Conservation (phyloP, 2,888 invertebrate species). For the Seladonia tumulorum region DNA sequence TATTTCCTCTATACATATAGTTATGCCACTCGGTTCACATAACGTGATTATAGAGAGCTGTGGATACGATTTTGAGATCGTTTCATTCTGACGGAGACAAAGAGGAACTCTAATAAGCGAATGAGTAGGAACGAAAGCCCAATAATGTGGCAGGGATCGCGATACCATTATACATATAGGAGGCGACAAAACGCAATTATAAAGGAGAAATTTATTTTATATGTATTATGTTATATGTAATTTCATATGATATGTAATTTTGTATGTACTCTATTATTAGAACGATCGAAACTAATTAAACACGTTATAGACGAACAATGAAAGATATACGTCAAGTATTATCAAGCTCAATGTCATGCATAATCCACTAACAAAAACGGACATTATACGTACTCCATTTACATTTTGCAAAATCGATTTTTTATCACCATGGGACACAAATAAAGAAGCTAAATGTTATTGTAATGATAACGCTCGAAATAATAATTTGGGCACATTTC, state of each 20-base stretch:
- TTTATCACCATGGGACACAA: too few relatives aligned
- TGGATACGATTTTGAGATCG: conserved; percentile 1
- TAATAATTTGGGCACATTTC: neutral
- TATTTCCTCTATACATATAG: neutral
- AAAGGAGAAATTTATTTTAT: neutral
- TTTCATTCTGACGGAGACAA: conserved; percentile 6
- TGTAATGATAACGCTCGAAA: too few relatives aligned
- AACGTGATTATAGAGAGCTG: conserved; percentile 4
- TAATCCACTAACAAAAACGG: too few relatives aligned
- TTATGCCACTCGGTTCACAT: neutral
- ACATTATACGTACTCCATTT: too few relatives aligned
- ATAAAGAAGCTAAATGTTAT: too few relatives aligned
- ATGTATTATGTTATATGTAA: too few relatives aligned
- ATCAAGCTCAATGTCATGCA: too few relatives aligned
- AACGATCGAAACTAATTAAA: neutral
- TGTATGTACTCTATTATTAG: neutral
- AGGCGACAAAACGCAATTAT: neutral
- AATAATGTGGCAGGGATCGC: neutral
- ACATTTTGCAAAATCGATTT: neutral
- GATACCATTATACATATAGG: neutral
- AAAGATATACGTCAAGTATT: too few relatives aligned
- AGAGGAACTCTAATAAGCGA: neutral
- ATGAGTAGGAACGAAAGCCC: neutral
- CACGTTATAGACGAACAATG: neutral
- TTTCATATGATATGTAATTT: neutral